These are phyloP conservation scores for Corythornis vintsioides DNA, from an alignment of 2,113 vertebrate species.

Conservation along the genomic window DNA sequence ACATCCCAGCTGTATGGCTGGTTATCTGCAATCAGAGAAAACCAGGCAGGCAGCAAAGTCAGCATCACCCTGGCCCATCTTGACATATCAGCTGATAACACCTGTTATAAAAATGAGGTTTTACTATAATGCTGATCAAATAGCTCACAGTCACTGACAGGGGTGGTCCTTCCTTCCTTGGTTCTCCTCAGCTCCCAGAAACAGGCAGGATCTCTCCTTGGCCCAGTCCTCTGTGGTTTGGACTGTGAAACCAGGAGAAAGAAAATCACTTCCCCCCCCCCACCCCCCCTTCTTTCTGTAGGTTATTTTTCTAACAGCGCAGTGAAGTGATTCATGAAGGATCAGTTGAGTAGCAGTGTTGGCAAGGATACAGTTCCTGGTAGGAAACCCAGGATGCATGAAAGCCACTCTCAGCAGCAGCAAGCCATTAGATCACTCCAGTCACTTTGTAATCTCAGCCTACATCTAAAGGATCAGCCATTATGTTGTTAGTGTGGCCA, in stretches of 20 bases:
- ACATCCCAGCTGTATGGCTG: not conserved
- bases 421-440: not conserved
- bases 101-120: not conserved
- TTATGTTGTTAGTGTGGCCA: not conserved
- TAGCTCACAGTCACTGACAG: not conserved
- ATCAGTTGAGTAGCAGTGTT: not conserved
- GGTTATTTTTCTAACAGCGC: not conserved
- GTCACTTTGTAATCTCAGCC: not conserved
- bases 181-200: not conserved
- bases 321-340: not conserved
- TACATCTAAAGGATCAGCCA: not conserved
- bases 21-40: not conserved
- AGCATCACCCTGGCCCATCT: rapidly evolving
- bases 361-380: not conserved
- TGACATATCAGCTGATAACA: not conserved
- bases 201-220: not conserved
- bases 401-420: not conserved
- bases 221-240: not conserved
- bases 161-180: not conserved
- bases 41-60: not conserved
- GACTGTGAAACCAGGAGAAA: not conserved
- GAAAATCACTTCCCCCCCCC: rapidly evolving
- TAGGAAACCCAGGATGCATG: not conserved
- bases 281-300: rapidly evolving
- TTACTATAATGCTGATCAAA: not conserved